phyloP scores from a whole-genome alignment of 2,113 vertebrate species.

The Grallaria varia region DNA sequence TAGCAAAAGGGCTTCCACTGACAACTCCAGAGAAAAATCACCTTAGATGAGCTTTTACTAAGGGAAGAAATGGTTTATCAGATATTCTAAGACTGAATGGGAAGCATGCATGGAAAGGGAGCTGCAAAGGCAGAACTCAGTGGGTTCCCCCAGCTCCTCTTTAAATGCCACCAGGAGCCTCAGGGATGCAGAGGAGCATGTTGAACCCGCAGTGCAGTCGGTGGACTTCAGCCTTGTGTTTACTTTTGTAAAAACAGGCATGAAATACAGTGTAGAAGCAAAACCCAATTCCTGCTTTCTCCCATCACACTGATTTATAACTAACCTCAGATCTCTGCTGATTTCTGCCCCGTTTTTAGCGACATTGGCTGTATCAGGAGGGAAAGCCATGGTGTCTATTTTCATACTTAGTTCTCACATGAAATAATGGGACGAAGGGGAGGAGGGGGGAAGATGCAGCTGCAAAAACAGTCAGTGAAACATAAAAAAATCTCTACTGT shows the following conservation, averaged over 20 bases:
- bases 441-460: slow-evolving; percentile 42
- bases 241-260: not conserved
- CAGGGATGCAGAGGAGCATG: accelerated
- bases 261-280: not conserved
- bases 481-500: slow-evolving; percentile 59
- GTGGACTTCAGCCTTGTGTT: not conserved
- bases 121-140: not conserved
- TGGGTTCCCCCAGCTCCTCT: not conserved
- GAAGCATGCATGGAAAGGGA: not conserved
- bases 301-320: not conserved
- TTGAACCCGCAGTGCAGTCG: not conserved
- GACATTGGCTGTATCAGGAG: not conserved
- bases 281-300: not conserved
- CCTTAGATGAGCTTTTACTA: not conserved
- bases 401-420: slow-evolving; percentile 37
- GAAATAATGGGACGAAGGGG: not conserved
- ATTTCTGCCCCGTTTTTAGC: not conserved
- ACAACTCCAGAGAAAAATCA: not conserved
- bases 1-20: accelerated
- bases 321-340: not conserved
- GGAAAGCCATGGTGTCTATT: not conserved
- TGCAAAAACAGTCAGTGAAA: slow-evolving; percentile 58
- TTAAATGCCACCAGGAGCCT: not conserved
- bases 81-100: not conserved
- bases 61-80: not conserved